Evolutionary conservation across 1,140 invertebrate species (phyloP), one percentile per base, ranked within the genome.

Genomic region (Goniozus legneri): DNA sequence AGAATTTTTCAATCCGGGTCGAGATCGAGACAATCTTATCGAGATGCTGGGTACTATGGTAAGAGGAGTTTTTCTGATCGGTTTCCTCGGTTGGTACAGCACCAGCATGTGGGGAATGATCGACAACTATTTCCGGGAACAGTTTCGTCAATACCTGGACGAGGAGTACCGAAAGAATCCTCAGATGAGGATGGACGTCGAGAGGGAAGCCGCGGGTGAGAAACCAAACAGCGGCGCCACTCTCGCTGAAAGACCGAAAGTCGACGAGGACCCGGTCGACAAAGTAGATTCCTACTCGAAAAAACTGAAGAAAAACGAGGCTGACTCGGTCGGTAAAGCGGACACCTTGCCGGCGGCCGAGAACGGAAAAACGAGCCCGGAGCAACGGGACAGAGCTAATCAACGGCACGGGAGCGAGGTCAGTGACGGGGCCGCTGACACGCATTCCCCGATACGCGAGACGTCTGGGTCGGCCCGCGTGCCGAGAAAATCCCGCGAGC

Each of bases 41-140:
- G 49, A 60, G 37, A 78, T 79, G 75, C 49, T 79, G 34, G 57
- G 53, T 1, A 37, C 65, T 3, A 45, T 77, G 8, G 44, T 80
- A 3, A 65, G 77, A 8, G 66, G 71, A 0, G 54, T 74, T 24
- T 65, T 80, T 35, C 70, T 80, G 12, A 31, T 78, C 0, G 60
- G 61, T 13, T 44, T 80, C 30, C 58, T 80, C 38, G 56, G 67
- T 21, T 79, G 77, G 73, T 82, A 82, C 48, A 80, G 74, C 40
- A 50, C 69, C 18, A 71, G 53, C 34, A 58, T 80, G 1, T 80
- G 78, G 75, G 75, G 65, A 47, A 61, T 78, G 50, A 77, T 82
- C 50, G 78, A 81, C 47, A 64, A 56, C 38, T 79, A 79, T 54
- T 81, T 80, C 47, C 70, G 65, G 38, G 73, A 77, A 16, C 73